These are phyloP conservation scores for Caenorhabditis parvicauda DNA, from an alignment of 2,888 invertebrate species.

Conservation along the genomic window DNA sequence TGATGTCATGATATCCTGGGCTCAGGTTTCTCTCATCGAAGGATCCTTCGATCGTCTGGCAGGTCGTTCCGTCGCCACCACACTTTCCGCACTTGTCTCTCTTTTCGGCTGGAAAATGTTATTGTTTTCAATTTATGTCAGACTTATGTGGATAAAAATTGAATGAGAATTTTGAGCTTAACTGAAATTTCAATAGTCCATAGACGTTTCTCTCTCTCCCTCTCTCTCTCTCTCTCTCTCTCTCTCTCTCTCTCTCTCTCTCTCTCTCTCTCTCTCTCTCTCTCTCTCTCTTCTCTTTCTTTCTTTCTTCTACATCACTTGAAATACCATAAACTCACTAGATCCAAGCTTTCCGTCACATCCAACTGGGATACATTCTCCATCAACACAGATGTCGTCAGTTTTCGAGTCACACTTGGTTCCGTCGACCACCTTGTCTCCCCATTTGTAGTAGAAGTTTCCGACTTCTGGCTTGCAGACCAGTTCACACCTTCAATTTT, in stretches of 20 bases:
- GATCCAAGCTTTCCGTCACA: conserved; percentile 93
- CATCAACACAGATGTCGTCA: conserved; percentile 89
- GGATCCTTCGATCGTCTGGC: conserved; percentile 74
- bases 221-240: too few relatives aligned
- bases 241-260: too few relatives aligned
- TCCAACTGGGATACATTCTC: conserved; percentile 87
- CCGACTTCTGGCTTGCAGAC: conserved; percentile 91
- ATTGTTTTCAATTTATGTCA: too few relatives aligned
- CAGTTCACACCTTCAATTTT: conserved; percentile 74
- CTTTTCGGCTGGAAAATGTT: conserved; percentile 66
- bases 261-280: too few relatives aligned
- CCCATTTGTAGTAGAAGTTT: conserved; percentile 85
- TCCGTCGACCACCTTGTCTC: conserved; percentile 73
- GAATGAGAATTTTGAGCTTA: background rate
- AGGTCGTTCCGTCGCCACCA: conserved; percentile 81
- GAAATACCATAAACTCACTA: conserved; percentile 39
- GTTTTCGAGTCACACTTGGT: conserved; percentile 75
- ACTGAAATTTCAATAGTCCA: too few relatives aligned
- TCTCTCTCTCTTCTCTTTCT: background rate
- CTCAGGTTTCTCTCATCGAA: conserved; percentile 68
- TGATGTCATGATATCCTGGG: conserved; percentile 84
- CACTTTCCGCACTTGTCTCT: conserved; percentile 89
- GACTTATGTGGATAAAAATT: background rate
- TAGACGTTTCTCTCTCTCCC: too few relatives aligned
- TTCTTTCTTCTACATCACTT: background rate